Evolutionary conservation across 2,113 vertebrate genomes (phyloP), one percentile per base, ranked within the genome.

Genomic region (Passer montanus): DNA sequence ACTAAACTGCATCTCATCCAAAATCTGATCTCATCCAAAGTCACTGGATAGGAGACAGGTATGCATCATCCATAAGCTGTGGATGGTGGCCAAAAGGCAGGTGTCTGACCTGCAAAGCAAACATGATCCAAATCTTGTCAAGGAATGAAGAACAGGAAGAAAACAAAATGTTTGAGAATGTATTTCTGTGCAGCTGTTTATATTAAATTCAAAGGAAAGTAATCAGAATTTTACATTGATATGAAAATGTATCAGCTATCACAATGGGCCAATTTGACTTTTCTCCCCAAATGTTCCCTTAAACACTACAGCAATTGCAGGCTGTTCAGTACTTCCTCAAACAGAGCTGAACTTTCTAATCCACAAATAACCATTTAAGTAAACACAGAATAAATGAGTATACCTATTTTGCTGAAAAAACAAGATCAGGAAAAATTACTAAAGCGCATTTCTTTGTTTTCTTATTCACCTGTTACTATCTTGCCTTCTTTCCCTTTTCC

Each of bases 381-480:
- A 86, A 95, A 72, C 10, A 43, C 5, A 72, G 7, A 21, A 33
- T 39, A 70, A 91, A 75, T 35, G 15, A 52, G 6, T 24, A 58
- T 47, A 88, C 55, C 58, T 90, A 39, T 43, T 87, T 82, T 55
- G 24, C 43, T 67, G 53, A 70, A 87, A 92, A 92, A 84, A 58
- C 5, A 33, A 37, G 49, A 73, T 44, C 46, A 60, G 46, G 26
- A 93, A 93, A 93, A 73, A 63, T 52, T 77, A 70, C 43, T 56
- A 37, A 91, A 88, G 39, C 1, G 0, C 21, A 74, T 70, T 73
- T 87, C 60, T 94, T 94, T 83, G 56, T 86, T 91, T 93, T 80
- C 30, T 77, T 84, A 85, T 80, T 93, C 90, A 95, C 95, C 84
- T 95, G 89, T 91, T 95, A 83, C 70, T 85, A 19, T 89, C 79